phyloP scores from a whole-genome alignment of 2,797 vertebrate species.

The Alfaro cultratus region DNA sequence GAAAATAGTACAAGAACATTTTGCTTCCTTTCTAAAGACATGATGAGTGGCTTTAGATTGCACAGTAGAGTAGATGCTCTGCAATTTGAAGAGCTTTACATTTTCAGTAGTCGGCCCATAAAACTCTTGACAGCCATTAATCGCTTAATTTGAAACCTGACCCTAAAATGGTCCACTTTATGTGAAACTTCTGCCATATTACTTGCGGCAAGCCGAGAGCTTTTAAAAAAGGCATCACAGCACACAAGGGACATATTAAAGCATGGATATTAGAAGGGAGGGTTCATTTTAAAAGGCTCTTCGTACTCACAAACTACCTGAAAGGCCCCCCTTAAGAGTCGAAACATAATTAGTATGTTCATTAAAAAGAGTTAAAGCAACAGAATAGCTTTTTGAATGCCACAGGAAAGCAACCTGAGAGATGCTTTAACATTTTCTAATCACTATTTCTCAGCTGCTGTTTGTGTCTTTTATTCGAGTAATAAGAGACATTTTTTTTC shows the following conservation, averaged over 20 bases:
- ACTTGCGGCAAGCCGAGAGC: constrained; percentile 32
- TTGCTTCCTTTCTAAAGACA: not conserved
- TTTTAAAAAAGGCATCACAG: constrained; percentile 49
- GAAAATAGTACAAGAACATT: not conserved
- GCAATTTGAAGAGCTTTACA: constrained; percentile 12
- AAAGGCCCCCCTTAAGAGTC: constrained; percentile 63
- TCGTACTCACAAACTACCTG: constrained; percentile 63
- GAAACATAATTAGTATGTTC: constrained; percentile 69
- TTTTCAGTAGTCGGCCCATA: constrained; percentile 10
- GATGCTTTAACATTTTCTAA: constrained; percentile 44
- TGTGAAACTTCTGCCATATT: constrained; percentile 39
- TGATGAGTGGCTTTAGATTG: not conserved
- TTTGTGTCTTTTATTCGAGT: constrained; percentile 42
- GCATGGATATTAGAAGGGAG: constrained; percentile 37
- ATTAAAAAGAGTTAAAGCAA: constrained; percentile 62
- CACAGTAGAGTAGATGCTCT: not conserved
- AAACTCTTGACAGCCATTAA: constrained; percentile 12
- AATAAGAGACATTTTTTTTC: constrained; percentile 57
- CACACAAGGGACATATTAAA: constrained; percentile 56
- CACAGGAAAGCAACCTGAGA: constrained; percentile 47
- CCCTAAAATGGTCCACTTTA: constrained; percentile 38
- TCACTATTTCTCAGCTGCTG: constrained; percentile 40
- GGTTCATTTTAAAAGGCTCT: constrained; percentile 68
- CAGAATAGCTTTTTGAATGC: constrained; percentile 46
- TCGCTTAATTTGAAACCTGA: constrained; percentile 30